Conservation (phyloP, 2,113 vertebrate genomes). For the Tachuris rubrigastra region DNA sequence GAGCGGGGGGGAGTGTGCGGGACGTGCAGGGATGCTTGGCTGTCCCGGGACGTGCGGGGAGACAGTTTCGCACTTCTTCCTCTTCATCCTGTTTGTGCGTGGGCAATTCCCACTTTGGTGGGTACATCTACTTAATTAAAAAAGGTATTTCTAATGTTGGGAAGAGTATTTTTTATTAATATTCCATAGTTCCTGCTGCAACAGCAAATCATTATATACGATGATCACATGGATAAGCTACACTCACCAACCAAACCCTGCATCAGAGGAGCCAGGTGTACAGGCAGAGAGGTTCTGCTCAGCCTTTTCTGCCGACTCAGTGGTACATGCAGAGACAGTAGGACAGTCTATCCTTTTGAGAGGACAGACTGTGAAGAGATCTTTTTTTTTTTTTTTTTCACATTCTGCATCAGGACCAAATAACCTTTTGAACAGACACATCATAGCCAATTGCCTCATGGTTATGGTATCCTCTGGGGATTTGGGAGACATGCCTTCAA, state of each 20-base stretch:
- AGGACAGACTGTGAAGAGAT: background rate
- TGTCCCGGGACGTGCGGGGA: background rate
- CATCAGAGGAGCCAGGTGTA: background rate
- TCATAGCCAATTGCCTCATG: background rate
- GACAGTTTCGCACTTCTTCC: too few species aligned
- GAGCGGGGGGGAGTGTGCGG: background rate
- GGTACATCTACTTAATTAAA: background rate
- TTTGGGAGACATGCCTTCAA: conserved; percentile 2
- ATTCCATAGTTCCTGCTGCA: background rate
- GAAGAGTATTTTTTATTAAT: background rate
- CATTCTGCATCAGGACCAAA: background rate
- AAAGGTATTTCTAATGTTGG: background rate
- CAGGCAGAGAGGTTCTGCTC: background rate
- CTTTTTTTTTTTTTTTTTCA: background rate
- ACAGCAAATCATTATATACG: accelerated
- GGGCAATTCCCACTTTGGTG: background rate
- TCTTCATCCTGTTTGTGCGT: accelerated
- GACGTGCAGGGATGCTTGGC: background rate
- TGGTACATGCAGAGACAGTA: background rate
- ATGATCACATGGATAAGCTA: accelerated
- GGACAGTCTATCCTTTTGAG: background rate
- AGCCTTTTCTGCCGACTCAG: background rate
- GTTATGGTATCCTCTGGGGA: background rate
- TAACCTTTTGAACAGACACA: background rate
- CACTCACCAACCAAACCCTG: accelerated